These are phyloP conservation scores for Cottus gobio DNA, from an alignment of 2,113 vertebrate genomes.

Conservation along the genomic window DNA sequence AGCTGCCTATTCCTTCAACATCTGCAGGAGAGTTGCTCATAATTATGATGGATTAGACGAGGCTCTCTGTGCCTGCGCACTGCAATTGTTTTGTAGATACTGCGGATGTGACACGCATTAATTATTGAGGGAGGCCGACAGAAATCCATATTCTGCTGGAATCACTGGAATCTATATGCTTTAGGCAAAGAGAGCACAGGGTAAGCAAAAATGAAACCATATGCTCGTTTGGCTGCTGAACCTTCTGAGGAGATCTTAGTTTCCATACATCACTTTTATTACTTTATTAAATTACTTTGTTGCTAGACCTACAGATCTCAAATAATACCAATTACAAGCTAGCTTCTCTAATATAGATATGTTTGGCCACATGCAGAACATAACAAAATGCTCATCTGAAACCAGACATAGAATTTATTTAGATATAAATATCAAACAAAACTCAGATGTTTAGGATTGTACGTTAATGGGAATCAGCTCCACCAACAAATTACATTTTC, in stretches of 20 bases:
- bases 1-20: conserved; percentile 59
- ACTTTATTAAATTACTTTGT: conserved; percentile 4
- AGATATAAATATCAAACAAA: neutral
- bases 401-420: neutral
- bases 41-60: conserved; percentile 93
- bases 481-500: neutral
- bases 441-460: neutral
- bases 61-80: conserved; percentile 81
- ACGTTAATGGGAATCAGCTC: neutral
- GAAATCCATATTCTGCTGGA: conserved; percentile 67
- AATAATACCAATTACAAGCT: neutral
- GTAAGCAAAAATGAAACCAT: conserved; percentile 10
- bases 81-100: conserved; percentile 91
- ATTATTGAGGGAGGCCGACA: conserved; percentile 79
- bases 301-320: neutral
- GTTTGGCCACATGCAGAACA: neutral
- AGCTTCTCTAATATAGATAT: neutral
- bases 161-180: conserved; percentile 54
- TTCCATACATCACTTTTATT: conserved; percentile 17
- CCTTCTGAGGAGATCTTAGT: conserved; percentile 4
- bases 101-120: conserved; percentile 87
- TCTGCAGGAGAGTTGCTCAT: conserved; percentile 87
- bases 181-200: neutral
- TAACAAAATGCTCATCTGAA: neutral
- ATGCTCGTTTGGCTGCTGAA: conserved; percentile 12